Base-by-base conservation (phyloP, 2,797 vertebrate genomes). In the Lerista edwardsae region DNA sequence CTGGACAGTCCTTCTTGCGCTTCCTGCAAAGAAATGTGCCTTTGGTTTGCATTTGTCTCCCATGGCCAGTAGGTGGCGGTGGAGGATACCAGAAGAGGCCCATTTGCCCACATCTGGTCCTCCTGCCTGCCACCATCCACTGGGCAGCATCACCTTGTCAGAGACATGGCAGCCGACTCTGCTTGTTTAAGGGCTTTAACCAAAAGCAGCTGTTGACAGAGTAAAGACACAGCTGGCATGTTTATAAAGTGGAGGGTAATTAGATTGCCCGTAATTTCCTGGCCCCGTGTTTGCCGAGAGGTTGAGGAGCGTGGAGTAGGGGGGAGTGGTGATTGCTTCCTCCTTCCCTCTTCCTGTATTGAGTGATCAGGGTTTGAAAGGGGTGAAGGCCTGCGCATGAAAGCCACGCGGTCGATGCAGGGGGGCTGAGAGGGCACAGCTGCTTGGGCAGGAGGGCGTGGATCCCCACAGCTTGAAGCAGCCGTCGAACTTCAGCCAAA, bases 161-260 rank as follows among this genome's bases (percentile, higher is more conserved):
- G 29, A 29, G 15, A 11, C n/a, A 11, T 10, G 1, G 29, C 15
- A 72, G 31, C 68, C 79, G 10, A 12, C 14, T 17, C 29, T 17
- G 19, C 61, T 6, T 11, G 12, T 23, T 74, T 25, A 14, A 57
- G 34, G 44, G 17, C 62, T n/a, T 82, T 76, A 76, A 75, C 36
- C 17, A n/a, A 75, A 76, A 15, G 27, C 82, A 75, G 73, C 82
- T 83, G 81, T 51, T 11, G 62, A 23, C 25, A 44, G 31, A 39
- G 59, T 57, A 47, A 81, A 83, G 74, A 39, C 51, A 39, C 69
- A 67, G 73, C 51, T 51, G 62, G 61, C 27, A 65, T 82, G 73
- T 83, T 83, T 75, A 83, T 39, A 39, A 75, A 83, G 68, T 55
- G 61, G 62, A 34, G 59, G 57, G 73, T 41, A 65, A 68, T 41